Evolutionary conservation across 2,113 vertebrate genomes (phyloP).

Genomic region (Hippolais icterina): DNA sequence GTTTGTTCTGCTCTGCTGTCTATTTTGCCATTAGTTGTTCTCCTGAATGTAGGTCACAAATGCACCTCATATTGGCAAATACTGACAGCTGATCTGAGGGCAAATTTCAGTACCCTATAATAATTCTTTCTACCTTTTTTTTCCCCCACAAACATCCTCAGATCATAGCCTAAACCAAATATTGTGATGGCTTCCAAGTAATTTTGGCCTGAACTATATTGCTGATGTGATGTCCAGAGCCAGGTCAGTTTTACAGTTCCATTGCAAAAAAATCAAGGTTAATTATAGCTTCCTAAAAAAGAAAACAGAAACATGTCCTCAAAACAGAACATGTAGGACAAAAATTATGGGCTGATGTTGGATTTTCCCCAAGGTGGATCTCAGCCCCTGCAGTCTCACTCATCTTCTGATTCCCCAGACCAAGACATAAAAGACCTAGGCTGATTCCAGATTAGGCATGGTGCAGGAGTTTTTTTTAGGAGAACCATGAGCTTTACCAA

Average conservation of each 20-base stretch:
- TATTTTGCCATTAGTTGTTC: neutral
- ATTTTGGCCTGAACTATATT: neutral
- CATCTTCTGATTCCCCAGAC: neutral
- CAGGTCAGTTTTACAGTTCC: neutral
- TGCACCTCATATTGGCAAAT: neutral
- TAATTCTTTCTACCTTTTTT: neutral
- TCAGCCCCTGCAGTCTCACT: neutral
- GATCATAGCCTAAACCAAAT: neutral
- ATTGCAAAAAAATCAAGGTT: neutral
- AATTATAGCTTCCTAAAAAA: neutral
- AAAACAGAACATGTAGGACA: neutral
- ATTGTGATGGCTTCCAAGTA: neutral
- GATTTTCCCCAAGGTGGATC: neutral
- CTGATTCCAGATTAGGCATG: neutral
- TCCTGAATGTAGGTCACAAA: neutral
- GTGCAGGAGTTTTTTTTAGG: neutral
- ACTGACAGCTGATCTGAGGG: neutral
- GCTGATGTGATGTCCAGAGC: neutral
- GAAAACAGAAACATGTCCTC: neutral
- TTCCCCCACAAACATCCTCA: neutral
- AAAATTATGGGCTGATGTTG: neutral
- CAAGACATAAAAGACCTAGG: neutral
- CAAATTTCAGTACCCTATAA: neutral
- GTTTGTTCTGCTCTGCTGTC: neutral
- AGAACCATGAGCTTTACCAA: neutral